Conservation (phyloP, 2,797 vertebrate species). For the Epinephelus coioides region DNA sequence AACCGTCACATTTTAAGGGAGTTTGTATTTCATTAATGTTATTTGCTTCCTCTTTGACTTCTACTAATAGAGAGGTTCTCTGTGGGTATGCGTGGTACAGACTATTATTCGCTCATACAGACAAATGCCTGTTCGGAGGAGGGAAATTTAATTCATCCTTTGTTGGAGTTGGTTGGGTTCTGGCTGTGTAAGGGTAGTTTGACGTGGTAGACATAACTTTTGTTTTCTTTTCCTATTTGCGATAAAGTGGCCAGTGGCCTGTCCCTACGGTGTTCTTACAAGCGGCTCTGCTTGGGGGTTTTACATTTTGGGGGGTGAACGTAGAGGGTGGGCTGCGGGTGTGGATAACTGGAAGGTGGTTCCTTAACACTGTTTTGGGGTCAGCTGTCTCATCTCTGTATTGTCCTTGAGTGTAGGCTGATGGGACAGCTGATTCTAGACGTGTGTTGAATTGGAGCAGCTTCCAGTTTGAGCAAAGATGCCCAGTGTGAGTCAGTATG, state of each 20-base stretch:
- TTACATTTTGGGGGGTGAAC: constrained; percentile 33
- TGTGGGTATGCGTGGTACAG: constrained; percentile 41
- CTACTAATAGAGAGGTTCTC: constrained; percentile 44
- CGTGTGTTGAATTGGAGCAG: constrained; percentile 31
- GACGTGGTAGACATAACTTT: constrained; percentile 28
- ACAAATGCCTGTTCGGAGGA: constrained; percentile 36
- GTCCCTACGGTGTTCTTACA: constrained; percentile 28
- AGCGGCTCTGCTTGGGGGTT: constrained; percentile 52
- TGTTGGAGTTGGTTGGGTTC: constrained; percentile 9
- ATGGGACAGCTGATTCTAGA: constrained; percentile 30
- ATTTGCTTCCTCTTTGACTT: constrained; percentile 54
- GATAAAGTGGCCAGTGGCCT: constrained; percentile 43
- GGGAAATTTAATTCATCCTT: constrained; percentile 27
- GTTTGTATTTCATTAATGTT: constrained; percentile 59
- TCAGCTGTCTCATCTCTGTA: constrained; percentile 49
- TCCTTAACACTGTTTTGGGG: constrained; percentile 23
- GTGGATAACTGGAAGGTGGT: constrained; percentile 32
- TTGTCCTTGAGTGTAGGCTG: constrained; percentile 37
- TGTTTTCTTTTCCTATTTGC: constrained; percentile 35
- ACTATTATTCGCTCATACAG: constrained; percentile 38
- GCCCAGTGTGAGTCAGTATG: constrained; percentile 36
- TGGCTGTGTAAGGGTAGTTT: constrained; percentile 46
- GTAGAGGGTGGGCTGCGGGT: constrained; percentile 6
- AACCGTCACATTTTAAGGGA: constrained; percentile 57
- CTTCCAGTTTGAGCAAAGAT: constrained; percentile 48